Evolutionary conservation across 2,888 invertebrate genomes (phyloP).

Genomic region (Druceiella hillmani): DNA sequence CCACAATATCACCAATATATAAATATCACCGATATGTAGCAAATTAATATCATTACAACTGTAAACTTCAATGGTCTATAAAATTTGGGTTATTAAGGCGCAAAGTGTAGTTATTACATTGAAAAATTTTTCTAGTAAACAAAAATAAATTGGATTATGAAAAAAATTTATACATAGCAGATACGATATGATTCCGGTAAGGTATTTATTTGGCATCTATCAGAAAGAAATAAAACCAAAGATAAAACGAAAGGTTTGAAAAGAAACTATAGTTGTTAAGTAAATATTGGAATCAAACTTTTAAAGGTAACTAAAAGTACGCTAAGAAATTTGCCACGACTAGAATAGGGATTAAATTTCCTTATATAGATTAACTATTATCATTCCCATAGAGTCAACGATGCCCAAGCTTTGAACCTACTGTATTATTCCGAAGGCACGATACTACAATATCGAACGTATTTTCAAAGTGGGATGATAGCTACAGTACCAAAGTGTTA

Average conservation of each 20-base stretch:
- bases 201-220: neutral
- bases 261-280: neutral
- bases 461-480: conserved; percentile 14
- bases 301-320: conserved; percentile 13
- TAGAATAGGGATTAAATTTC: too few relatives aligned
- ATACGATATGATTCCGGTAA: neutral
- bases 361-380: conserved; percentile 12
- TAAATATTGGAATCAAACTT: conserved; percentile 10
- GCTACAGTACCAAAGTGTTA: conserved; percentile 11
- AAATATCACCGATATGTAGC: too few relatives aligned
- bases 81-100: too few relatives aligned
- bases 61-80: too few relatives aligned
- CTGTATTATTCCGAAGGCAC: conserved; percentile 14
- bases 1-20: too few relatives aligned
- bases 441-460: conserved; percentile 11
- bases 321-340: too few relatives aligned
- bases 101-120: neutral
- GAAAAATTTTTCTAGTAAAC: neutral
- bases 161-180: neutral
- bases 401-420: conserved; percentile 13
- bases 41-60: too few relatives aligned
- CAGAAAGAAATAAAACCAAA: neutral
- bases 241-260: neutral
- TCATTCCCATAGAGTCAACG: conserved; percentile 14
- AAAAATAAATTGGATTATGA: neutral